Conservation (phyloP, 2,888 invertebrate genomes). For the Sympetrum striolatum region DNA sequence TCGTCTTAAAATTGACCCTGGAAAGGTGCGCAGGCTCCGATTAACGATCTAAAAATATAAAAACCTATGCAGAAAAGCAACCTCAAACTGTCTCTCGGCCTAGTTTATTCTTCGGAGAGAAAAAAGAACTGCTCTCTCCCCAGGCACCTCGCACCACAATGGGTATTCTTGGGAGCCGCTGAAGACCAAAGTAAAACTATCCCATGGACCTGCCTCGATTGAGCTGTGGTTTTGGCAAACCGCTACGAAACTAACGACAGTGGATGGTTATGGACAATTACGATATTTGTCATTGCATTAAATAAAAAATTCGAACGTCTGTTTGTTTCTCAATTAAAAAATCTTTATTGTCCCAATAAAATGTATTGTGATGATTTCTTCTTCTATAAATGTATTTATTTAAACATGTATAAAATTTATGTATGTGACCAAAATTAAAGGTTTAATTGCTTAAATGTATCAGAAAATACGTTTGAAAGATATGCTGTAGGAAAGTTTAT, state of each 20-base stretch:
- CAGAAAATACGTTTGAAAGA: neutral
- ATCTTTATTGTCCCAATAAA: neutral
- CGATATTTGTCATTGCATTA: neutral
- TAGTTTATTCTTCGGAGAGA: slow-evolving; percentile 3
- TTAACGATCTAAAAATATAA: neutral
- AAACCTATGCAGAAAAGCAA: neutral
- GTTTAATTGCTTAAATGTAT: neutral
- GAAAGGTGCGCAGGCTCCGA: too few relatives aligned
- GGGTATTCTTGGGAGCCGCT: slow-evolving; percentile 31
- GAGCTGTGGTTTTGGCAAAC: slow-evolving; percentile 10
- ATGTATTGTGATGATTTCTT: neutral
- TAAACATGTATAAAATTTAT: neutral
- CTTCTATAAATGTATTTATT: neutral
- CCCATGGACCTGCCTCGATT: slow-evolving; percentile 20
- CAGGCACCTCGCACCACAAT: slow-evolving; percentile 38
- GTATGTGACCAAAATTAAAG: neutral
- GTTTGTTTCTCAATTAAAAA: neutral
- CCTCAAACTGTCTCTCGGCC: neutral
- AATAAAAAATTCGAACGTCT: neutral
- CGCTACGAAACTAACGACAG: neutral
- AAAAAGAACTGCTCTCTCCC: slow-evolving; percentile 14
- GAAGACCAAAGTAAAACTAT: slow-evolving; percentile 18
- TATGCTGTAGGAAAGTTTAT: neutral
- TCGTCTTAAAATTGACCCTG: too few relatives aligned
- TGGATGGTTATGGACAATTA: neutral